Percentiles rank a stretch among this genome's conserved stretches.
These are phyloP conservation scores for Megalops cyprinoides DNA, from an alignment of 2,797 vertebrate genomes.

Conservation along the genomic window DNA sequence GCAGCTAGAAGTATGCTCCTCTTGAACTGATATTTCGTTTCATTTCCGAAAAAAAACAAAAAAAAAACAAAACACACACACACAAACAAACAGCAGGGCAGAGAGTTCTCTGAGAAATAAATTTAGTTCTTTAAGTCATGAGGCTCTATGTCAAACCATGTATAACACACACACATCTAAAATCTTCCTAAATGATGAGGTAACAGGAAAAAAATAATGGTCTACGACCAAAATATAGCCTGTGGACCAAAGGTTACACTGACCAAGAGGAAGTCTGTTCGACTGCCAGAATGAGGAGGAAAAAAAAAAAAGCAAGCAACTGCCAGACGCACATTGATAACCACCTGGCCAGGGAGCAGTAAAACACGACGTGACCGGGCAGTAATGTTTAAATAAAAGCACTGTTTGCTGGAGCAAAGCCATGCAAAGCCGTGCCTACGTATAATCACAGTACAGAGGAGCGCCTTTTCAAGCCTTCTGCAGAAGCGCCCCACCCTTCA, in stretches of 20 bases:
- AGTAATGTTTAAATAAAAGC: constrained; percentile 5
- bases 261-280: neutral
- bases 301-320: neutral
- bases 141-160: neutral
- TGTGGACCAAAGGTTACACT: neutral
- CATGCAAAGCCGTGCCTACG: neutral
- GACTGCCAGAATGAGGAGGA: neutral
- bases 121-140: neutral
- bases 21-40: neutral
- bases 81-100: neutral
- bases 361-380: neutral
- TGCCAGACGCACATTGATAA: neutral
- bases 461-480: constrained; percentile 18
- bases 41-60: neutral
- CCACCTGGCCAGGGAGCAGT: neutral
- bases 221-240: neutral
- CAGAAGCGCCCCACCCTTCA: constrained; percentile 26
- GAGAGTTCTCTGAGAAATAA: neutral
- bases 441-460: constrained; percentile 18
- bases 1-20: neutral
- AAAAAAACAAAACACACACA: no score
- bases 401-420: neutral
- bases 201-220: neutral
- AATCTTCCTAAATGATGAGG: neutral
- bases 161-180: neutral